Percentiles rank a stretch among this genome's conserved stretches.
Evolutionary conservation across 2,888 invertebrate species (phyloP).

Genomic region (Caenorhabditis sp.): DNA sequence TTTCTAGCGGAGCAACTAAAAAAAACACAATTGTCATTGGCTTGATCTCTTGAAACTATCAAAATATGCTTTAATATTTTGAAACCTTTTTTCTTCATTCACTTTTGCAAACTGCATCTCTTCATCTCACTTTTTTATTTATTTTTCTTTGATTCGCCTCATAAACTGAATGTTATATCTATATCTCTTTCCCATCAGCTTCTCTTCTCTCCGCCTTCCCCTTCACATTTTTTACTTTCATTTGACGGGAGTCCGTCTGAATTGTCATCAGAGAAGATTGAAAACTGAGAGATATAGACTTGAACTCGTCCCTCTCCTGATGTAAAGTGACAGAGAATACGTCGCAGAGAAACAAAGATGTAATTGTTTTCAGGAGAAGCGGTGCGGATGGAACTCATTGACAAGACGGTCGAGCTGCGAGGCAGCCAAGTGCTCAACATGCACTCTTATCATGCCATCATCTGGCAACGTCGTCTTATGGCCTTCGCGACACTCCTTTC

Average conservation of each 20-base stretch:
- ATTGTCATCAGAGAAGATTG: conserved; percentile 37
- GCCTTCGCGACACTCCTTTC: conserved; percentile 62
- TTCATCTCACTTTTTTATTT: conserved; percentile 38
- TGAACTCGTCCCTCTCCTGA: conserved; percentile 45
- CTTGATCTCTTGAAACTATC: too few species aligned
- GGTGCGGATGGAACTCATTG: conserved; percentile 76
- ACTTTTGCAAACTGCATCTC: conserved; percentile 26
- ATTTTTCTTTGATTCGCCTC: conserved; percentile 33
- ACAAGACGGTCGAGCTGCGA: conserved; percentile 79
- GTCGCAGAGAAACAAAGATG: conserved; percentile 49
- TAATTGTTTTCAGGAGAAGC: conserved; percentile 61
- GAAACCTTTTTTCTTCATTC: not conserved
- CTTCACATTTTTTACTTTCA: conserved; percentile 37
- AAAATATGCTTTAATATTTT: not conserved
- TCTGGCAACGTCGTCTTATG: conserved; percentile 74
- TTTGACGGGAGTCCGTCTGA: conserved; percentile 39
- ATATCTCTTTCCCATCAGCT: conserved; percentile 3
- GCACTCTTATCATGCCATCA: conserved; percentile 75
- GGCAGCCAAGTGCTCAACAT: conserved; percentile 78
- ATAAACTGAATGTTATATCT: conserved; percentile 13
- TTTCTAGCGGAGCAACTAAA: not conserved
- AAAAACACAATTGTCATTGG: not conserved
- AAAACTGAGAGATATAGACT: conserved; percentile 27
- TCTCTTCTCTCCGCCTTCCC: conserved; percentile 7
- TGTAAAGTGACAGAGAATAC: conserved; percentile 42